These are phyloP conservation scores for Spisula solida DNA, from an alignment of 2,888 invertebrate genomes.

Conservation along the genomic window DNA sequence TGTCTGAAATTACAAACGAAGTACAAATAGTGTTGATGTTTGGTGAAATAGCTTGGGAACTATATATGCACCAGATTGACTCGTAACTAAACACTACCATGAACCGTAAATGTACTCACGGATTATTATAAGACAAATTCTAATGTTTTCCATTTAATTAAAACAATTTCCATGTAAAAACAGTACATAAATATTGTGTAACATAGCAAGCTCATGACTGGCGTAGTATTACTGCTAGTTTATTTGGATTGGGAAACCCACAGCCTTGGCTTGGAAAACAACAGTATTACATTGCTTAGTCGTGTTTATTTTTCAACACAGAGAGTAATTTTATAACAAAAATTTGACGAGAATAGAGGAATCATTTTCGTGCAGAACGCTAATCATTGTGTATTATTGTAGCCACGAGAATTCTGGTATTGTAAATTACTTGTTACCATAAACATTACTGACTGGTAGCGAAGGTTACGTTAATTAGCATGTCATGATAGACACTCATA, in stretches of 20 bases:
- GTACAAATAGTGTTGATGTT: conserved; percentile 52
- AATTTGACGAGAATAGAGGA: conserved; percentile 7
- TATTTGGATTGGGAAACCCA: conserved; percentile 50
- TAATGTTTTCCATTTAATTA: conserved; percentile 47
- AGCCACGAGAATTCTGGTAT: neutral
- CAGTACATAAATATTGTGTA: conserved; percentile 47
- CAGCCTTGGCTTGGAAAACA: conserved; percentile 56
- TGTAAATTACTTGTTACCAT: neutral
- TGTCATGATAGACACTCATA: neutral
- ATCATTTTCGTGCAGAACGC: neutral
- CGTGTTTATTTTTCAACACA: conserved; percentile 59
- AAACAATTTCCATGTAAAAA: conserved; percentile 44
- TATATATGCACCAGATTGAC: conserved; percentile 43
- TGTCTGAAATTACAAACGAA: conserved; percentile 28
- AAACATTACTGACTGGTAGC: neutral
- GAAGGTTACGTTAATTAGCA: neutral
- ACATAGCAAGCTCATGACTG: conserved; percentile 43
- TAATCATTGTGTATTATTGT: neutral
- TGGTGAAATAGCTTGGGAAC: conserved; percentile 45
- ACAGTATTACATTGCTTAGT: conserved; percentile 53
- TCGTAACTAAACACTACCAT: conserved; percentile 45
- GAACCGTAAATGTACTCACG: conserved; percentile 42
- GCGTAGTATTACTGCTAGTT: conserved; percentile 46
- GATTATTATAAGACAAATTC: conserved; percentile 45
- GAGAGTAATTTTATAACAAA: conserved; percentile 41